Evolutionary conservation across 2,888 invertebrate genomes (phyloP), one percentile per base, ranked within the genome.

Genomic region (Brenthis daphne): DNA sequence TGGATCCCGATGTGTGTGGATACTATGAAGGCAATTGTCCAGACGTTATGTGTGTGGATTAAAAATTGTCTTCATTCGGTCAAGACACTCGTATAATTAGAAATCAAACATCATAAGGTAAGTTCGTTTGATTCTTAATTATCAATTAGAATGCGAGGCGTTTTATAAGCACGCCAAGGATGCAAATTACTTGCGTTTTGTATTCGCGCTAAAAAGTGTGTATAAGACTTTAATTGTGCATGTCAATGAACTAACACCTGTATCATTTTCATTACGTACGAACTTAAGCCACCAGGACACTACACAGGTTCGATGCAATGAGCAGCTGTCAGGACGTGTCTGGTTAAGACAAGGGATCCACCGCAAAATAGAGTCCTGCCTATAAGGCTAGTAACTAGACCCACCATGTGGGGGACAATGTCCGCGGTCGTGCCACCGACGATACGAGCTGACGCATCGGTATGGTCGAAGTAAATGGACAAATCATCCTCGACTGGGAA

Each of bases 311-410:
- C 80, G 61, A 89, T 83, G 69, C 90, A 90, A 64, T 90, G 89
- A 0, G 90, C 89, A 2, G 90, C 90, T 0, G 88, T 89, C 14
- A 89, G 77, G 2, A 89, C 78, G 20, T 78, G 79, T 1, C 83
- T 73, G 1, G 29, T 65, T 0, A 75, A 57, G 55, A 90, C 69
- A 5, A 89, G 57, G 16, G 89, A 88, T 0, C 81, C 88, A 0
- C 89, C 89, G 68, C 89, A 90, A 4, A 84, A 5, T 64, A 79
- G 74, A 54, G 61, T 73, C 20, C 77, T 72, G 8, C 74, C 4
- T 6, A 78, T 4, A 0, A 65, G 6, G 0, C 81, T 80, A 11
- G 58, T 67, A 56, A 73, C 70, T 37, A 83, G 57, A 0, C 74
- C 80, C 3, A 76, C 80, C 80, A 81, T 81, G 75, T 86, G 83